Evolutionary conservation across 1,140 invertebrate genomes (phyloP).

Genomic region (Antheraea mylitta): DNA sequence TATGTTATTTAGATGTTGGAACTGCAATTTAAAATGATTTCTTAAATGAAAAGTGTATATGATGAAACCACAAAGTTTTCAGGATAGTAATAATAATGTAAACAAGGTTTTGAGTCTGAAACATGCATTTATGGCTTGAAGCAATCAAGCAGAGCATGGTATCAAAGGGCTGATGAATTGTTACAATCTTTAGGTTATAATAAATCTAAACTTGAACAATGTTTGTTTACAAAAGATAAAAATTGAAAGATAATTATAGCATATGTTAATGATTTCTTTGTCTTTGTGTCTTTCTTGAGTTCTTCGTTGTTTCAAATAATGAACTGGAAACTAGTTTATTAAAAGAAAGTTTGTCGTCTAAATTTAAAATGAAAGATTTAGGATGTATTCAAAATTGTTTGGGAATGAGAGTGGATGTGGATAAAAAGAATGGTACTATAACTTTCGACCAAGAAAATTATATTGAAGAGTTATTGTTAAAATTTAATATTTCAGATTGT

Average conservation of each 20-base stretch:
- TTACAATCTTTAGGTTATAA: conserved; percentile 35
- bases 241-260: neutral
- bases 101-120: conserved; percentile 27
- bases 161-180: conserved; percentile 28
- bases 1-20: neutral
- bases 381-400: neutral
- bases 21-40: conserved; percentile 47
- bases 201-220: conserved; percentile 46
- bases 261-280: conserved; percentile 7
- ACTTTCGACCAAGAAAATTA: conserved; percentile 6
- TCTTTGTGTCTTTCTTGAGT: too few species aligned
- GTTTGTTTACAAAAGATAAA: conserved; percentile 37
- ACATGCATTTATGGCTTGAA: conserved; percentile 32
- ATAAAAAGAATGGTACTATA: neutral
- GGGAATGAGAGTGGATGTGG: neutral
- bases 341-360: neutral
- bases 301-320: neutral
- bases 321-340: neutral
- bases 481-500: conserved; percentile 4
- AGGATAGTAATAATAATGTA: neutral
- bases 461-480: conserved; percentile 2
- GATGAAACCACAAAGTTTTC: conserved; percentile 26
- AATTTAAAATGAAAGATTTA: conserved; percentile 10
- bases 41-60: conserved; percentile 59
- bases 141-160: conserved; percentile 11